phyloP scores from a whole-genome alignment of 2,888 invertebrate species.

The Strigamia crassipes region DNA sequence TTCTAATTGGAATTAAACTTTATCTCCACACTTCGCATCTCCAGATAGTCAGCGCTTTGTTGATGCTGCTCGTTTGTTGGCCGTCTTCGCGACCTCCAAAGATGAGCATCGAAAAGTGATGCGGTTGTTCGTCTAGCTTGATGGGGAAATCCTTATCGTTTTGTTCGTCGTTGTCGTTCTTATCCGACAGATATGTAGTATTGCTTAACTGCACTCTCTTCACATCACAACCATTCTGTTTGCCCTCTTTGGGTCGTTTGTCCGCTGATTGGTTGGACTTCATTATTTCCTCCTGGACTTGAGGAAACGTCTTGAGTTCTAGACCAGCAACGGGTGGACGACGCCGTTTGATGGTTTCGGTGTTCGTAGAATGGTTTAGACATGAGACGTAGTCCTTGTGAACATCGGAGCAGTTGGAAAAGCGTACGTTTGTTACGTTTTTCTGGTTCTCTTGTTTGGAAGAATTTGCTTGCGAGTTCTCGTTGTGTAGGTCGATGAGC shows the following conservation, averaged over 20 bases:
- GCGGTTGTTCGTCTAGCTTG: not conserved
- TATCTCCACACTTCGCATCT: constrained; percentile 46
- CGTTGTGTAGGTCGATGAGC: constrained; percentile 38
- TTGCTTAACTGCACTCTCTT: not conserved
- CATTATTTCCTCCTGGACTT: constrained; percentile 8
- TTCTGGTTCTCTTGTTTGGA: not conserved
- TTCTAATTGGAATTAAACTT: not conserved
- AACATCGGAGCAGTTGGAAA: not conserved
- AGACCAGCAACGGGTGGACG: constrained; percentile 2
- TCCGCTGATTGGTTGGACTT: constrained; percentile 2
- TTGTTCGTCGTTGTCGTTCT: not conserved
- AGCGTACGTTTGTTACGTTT: not conserved
- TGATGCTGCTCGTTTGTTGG: constrained; percentile 29
- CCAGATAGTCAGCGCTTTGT: constrained; percentile 45
- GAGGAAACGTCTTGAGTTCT: constrained; percentile 38
- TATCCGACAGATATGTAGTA: not conserved
- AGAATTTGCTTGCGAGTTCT: not conserved
- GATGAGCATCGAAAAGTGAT: constrained; percentile 67
- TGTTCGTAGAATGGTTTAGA: constrained; percentile 48
- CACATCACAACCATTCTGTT: constrained; percentile 21
- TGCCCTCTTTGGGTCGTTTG: constrained; percentile 5
- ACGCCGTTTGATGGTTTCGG: constrained; percentile 8
- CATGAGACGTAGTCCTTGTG: constrained; percentile 52
- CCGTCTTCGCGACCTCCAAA: constrained; percentile 80
- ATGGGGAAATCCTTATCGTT: not conserved